Conservation (phyloP, 1,140 invertebrate species). For the Cyclina sinensis region DNA sequence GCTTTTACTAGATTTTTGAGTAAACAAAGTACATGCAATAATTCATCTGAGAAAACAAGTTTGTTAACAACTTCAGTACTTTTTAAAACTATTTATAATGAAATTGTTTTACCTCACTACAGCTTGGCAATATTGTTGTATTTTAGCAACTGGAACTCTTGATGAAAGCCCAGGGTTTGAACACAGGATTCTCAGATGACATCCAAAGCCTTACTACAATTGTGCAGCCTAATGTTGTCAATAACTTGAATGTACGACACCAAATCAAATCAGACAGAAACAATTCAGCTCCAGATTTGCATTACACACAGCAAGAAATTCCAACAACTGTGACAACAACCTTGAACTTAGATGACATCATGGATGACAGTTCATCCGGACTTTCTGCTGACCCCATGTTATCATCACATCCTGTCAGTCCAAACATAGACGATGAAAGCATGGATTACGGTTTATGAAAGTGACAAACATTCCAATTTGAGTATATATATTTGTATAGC, state of each 20-base stretch:
- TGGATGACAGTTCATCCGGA: constrained; percentile 52
- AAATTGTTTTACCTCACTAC: too few relatives aligned
- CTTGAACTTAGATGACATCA: constrained; percentile 64
- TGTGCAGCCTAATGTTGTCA: constrained; percentile 46
- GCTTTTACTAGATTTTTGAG: too few relatives aligned
- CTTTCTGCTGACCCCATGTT: constrained; percentile 54
- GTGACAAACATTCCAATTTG: too few relatives aligned
- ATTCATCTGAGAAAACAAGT: too few relatives aligned
- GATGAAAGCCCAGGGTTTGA: constrained; percentile 79
- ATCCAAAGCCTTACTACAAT: constrained; percentile 19
- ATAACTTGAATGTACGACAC: neutral
- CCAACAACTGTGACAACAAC: constrained; percentile 24
- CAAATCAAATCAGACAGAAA: neutral
- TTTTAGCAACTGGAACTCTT: constrained; percentile 81
- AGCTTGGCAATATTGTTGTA: too few relatives aligned
- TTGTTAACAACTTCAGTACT: too few relatives aligned
- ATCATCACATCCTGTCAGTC: constrained; percentile 40
- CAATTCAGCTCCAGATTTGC: neutral
- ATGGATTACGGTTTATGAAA: constrained; percentile 53
- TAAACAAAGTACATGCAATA: too few relatives aligned
- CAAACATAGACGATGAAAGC: constrained; percentile 41
- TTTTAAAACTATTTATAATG: too few relatives aligned
- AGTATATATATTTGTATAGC: too few relatives aligned
- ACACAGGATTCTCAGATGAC: constrained; percentile 45
- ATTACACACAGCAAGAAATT: neutral